These are phyloP conservation scores for Bostrychus sinensis DNA, from an alignment of 2,113 vertebrate genomes.

Conservation along the genomic window DNA sequence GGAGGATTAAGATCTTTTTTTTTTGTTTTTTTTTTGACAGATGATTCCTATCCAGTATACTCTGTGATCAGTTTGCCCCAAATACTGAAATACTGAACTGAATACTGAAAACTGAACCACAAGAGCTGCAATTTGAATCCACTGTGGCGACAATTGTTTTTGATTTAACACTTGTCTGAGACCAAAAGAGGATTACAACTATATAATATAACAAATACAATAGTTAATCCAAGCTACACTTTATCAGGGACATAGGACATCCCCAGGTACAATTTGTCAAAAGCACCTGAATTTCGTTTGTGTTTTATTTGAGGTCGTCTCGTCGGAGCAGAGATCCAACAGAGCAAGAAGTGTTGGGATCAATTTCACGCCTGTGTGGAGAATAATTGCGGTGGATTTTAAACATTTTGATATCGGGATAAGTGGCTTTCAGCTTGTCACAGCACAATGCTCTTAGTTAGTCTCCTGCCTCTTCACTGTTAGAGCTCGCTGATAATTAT, in stretches of 20 bases:
- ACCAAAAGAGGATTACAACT: too few relatives aligned
- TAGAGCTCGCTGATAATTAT: slow-evolving; percentile 63
- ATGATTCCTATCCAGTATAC: too few relatives aligned
- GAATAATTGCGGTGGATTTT: slow-evolving; percentile 74
- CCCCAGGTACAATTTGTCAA: slow-evolving; percentile 32
- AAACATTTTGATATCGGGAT: slow-evolving; percentile 71
- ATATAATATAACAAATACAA: too few relatives aligned
- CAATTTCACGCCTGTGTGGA: slow-evolving; percentile 76
- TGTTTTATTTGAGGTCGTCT: slow-evolving; percentile 63
- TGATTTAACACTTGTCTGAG: too few relatives aligned
- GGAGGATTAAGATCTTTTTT: too few relatives aligned
- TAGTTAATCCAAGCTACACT: slow-evolving; percentile 6
- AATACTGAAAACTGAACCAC: too few relatives aligned
- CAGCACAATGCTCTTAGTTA: slow-evolving; percentile 56
- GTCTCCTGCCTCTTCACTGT: slow-evolving; percentile 55
- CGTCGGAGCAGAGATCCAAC: slow-evolving; percentile 65
- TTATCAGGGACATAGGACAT: slow-evolving; percentile 29
- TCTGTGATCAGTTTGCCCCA: too few relatives aligned
- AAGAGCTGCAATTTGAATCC: too few relatives aligned
- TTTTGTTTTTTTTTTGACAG: too few relatives aligned
- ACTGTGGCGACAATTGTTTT: too few relatives aligned
- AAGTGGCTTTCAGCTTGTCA: slow-evolving; percentile 63
- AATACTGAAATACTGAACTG: too few relatives aligned
- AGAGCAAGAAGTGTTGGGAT: slow-evolving; percentile 71
- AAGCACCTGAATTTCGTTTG: slow-evolving; percentile 36